Evolutionary conservation across 2,888 invertebrate species (phyloP), one percentile per base, ranked within the genome.

Genomic region (Carterocephalus palaemon): DNA sequence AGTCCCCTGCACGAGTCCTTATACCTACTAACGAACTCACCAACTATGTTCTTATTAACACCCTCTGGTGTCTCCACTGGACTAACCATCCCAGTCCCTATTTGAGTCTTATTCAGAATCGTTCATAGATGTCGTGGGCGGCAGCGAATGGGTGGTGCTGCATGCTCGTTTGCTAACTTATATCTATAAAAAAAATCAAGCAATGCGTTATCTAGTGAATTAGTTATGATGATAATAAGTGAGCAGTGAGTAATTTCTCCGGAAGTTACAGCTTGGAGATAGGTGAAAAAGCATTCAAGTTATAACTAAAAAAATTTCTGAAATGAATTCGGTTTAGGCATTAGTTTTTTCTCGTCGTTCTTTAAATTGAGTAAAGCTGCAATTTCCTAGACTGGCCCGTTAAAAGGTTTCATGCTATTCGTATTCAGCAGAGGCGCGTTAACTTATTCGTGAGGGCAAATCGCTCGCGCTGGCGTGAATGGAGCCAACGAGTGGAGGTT

Each of bases 321-420:
- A 34, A 43, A 34, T 40, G 43, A 48, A 47, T 50, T 50, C 43
- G 48, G 48, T 48, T 48, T 47, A 23, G 42, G 19, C 47, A 47
- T 39, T 42, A 40, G 45, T 43, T 45, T 55, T 49, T 49, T 47
- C 46, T 53, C 45, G 51, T 52, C 54, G 49, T 51, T 68, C 66
- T 65, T 62, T 57, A 64, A 73, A 71, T 71, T 58, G 62, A 67
- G 70, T 74, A 70, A 75, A 75, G 75, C 70, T 68, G 66, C 70
- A 70, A 76, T 77, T 73, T 73, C 62, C 62, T 61, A 58, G 57
- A 58, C 56, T 61, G 54, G 60, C 59, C 55, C 60, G 62, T 63
- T 67, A 68, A 76, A 78, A 70, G 65, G 71, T 64, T 64, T 64
- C 58, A 60, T 56, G 56, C 61, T 59, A 70, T 74, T 76, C 63